Percentiles rank a stretch among this genome's conserved stretches.
Evolutionary conservation across 2,113 vertebrate species (phyloP).

Genomic region (Ailuropoda melanoleuca): DNA sequence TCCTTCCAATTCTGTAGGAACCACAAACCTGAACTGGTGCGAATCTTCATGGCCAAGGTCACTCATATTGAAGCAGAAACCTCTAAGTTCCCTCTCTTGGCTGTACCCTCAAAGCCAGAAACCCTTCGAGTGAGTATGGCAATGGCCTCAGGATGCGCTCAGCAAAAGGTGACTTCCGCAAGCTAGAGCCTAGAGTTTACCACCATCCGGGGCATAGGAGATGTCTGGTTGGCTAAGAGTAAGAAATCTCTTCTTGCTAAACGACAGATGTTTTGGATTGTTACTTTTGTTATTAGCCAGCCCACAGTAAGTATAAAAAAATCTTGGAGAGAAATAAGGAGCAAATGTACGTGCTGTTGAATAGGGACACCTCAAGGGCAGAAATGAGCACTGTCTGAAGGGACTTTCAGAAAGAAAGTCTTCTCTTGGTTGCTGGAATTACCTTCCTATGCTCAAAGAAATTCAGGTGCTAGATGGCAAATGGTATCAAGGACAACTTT

Average conservation of each 20-base stretch:
- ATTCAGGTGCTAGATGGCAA: neutral
- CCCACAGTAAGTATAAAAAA: neutral
- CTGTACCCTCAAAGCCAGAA: neutral
- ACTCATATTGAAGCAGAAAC: neutral
- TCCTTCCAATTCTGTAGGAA: neutral
- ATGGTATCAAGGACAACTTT: neutral
- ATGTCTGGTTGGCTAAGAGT: neutral
- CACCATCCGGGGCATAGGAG: neutral
- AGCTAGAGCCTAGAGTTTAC: neutral
- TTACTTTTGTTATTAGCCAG: neutral
- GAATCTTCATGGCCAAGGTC: neutral
- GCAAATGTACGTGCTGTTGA: neutral
- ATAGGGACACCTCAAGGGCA: neutral
- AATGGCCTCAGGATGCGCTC: neutral
- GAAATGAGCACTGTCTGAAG: neutral
- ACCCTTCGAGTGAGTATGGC: neutral
- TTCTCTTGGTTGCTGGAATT: neutral
- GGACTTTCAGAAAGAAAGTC: neutral
- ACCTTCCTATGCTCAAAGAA: neutral
- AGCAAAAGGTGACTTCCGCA: rapidly evolving
- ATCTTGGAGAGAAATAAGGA: neutral
- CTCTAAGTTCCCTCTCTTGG: neutral
- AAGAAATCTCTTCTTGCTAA: neutral
- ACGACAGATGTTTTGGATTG: neutral
- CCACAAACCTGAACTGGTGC: neutral